Conservation (phyloP, 1,140 invertebrate species). For the Drosophila quadrilineata region DNA sequence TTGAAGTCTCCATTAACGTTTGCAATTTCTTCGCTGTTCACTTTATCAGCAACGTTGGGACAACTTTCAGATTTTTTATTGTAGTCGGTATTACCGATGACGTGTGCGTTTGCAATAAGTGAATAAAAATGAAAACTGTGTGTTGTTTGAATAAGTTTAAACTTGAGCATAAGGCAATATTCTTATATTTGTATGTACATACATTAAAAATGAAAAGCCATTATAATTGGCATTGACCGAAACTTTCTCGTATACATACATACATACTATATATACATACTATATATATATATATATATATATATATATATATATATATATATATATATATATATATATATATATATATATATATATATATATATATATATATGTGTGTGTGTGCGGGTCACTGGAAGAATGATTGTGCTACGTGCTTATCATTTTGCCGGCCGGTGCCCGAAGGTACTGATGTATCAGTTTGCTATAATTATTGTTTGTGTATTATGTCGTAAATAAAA, state of each 20-base stretch:
- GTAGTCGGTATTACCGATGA: constrained; percentile 37
- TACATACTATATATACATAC: too few relatives aligned
- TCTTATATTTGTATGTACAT: too few relatives aligned
- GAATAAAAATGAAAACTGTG: neutral
- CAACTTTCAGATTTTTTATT: constrained; percentile 5
- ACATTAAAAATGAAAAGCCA: constrained; percentile 36
- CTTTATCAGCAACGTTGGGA: constrained; percentile 2
- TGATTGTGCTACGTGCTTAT: constrained; percentile 49
- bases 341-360: neutral
- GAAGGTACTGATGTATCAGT: constrained; percentile 33
- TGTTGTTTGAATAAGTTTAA: constrained; percentile 17
- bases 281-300: too few relatives aligned
- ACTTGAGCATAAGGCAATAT: constrained; percentile 35
- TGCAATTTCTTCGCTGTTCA: neutral
- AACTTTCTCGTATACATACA: neutral
- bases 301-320: too few relatives aligned
- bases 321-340: neutral
- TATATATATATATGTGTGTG: neutral
- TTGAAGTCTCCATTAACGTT: neutral
- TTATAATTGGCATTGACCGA: constrained; percentile 28
- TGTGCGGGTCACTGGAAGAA: neutral
- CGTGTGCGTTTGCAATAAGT: constrained; percentile 47
- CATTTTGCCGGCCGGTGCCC: constrained; percentile 64
- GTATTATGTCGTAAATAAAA: constrained; percentile 51
- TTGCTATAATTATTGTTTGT: constrained; percentile 36